A percentile compares a stretch with the other conserved stretches of the same genome.
These are phyloP conservation scores for Pogonomyrmex barbatus DNA, from an alignment of 1,140 invertebrate species.

Conservation along the genomic window DNA sequence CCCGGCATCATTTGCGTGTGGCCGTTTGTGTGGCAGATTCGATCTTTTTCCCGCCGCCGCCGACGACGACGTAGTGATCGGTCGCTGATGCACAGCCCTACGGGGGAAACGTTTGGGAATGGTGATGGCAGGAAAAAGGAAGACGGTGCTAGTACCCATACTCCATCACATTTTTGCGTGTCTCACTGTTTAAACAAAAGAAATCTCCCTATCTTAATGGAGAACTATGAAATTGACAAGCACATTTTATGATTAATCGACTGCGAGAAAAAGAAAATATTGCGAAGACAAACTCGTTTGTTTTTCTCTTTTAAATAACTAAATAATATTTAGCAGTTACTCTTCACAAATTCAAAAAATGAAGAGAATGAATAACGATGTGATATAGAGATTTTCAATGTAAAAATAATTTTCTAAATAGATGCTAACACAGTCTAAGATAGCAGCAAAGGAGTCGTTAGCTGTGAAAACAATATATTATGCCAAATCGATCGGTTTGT, in stretches of 20 bases:
- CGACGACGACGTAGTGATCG: constrained; percentile 53
- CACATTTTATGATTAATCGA: constrained; percentile 11
- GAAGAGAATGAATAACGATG: constrained; percentile 3
- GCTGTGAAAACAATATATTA: constrained; percentile 15
- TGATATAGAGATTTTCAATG: constrained; percentile 10
- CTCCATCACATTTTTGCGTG: constrained; percentile 59
- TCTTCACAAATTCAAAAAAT: constrained; percentile 10
- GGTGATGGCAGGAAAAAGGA: constrained; percentile 74
- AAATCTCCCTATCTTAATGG: constrained; percentile 23
- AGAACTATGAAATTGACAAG: constrained; percentile 30
- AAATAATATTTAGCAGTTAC: neutral
- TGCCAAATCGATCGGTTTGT: neutral
- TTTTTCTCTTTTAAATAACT: neutral
- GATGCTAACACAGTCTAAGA: constrained; percentile 26
- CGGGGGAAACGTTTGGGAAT: constrained; percentile 75
- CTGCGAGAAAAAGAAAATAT: constrained; percentile 30
- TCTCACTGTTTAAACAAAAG: constrained; percentile 35
- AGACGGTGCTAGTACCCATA: constrained; percentile 69
- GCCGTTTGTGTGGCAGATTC: constrained; percentile 65
- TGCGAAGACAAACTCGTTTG: constrained; percentile 4
- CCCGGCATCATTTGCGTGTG: constrained; percentile 56
- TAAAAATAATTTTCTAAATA: constrained; percentile 40
- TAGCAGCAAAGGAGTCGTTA: constrained; percentile 72
- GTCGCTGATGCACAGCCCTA: constrained; percentile 67
- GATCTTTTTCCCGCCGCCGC: constrained; percentile 60